phyloP scores from a whole-genome alignment of 2,888 invertebrate genomes.

The Idaea straminata region DNA sequence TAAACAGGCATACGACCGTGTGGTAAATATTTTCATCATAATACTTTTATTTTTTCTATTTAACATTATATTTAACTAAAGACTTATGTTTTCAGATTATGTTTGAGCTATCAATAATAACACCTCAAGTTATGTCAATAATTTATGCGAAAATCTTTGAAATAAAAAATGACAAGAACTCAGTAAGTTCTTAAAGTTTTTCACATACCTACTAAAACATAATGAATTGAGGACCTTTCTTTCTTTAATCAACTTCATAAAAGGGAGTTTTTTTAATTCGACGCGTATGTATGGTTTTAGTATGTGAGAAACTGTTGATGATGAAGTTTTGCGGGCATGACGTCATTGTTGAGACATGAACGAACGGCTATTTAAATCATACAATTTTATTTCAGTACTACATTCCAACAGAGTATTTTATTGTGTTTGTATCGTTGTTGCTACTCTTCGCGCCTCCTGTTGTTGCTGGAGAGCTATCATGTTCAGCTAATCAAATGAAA shows the following conservation, averaged over 20 bases:
- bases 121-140: background rate
- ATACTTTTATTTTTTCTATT: background rate
- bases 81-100: background rate
- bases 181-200: background rate
- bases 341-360: too few relatives aligned
- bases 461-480: background rate
- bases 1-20: background rate
- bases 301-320: too few relatives aligned
- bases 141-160: background rate
- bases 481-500: background rate
- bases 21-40: background rate
- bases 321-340: too few relatives aligned
- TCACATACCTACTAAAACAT: background rate
- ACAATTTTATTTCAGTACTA: background rate
- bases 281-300: background rate
- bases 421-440: background rate
- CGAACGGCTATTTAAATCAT: background rate
- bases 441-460: background rate
- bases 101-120: background rate
- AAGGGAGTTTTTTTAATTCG: background rate
- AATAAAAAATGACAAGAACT: background rate
- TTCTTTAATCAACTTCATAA: too few relatives aligned
- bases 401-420: background rate
- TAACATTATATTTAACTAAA: background rate
- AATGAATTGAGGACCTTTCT: too few relatives aligned